phyloP scores from a whole-genome alignment of 2,113 vertebrate species.

The Orientallactaga bullata region DNA sequence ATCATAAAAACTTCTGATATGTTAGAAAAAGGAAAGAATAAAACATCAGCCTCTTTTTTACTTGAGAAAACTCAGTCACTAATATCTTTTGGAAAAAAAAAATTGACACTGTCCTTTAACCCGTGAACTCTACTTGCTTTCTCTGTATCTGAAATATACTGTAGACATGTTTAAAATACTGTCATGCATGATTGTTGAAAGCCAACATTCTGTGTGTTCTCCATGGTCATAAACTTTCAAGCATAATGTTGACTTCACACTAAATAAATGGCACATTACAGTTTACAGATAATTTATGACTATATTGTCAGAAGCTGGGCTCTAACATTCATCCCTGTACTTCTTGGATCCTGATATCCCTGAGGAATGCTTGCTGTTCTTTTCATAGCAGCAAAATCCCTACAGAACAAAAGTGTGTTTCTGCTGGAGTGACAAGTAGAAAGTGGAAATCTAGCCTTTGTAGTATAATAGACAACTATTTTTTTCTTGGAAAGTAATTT shows the following conservation, averaged over 20 bases:
- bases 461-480: slow-evolving; percentile 42
- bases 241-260: not conserved
- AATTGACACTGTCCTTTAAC: not conserved
- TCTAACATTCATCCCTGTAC: not conserved
- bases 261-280: not conserved
- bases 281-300: not conserved
- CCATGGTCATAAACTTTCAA: not conserved
- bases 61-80: not conserved
- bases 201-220: not conserved
- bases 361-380: not conserved
- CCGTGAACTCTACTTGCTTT: not conserved
- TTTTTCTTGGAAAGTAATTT: slow-evolving; percentile 66
- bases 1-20: slow-evolving; percentile 25
- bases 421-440: slow-evolving; percentile 32
- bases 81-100: slow-evolving; percentile 8
- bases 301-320: not conserved
- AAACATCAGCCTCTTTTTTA: not conserved
- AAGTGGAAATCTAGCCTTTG: slow-evolving; percentile 18
- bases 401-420: slow-evolving; percentile 22
- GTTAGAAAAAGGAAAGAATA: slow-evolving; percentile 41
- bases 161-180: not conserved
- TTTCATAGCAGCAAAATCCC: slow-evolving; percentile 54
- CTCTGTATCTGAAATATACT: not conserved
- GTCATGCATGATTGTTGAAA: not conserved
- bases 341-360: slow-evolving; percentile 11